These are phyloP conservation scores for Phthorimaea operculella DNA, from an alignment of 1,140 invertebrate species.

Conservation along the genomic window DNA sequence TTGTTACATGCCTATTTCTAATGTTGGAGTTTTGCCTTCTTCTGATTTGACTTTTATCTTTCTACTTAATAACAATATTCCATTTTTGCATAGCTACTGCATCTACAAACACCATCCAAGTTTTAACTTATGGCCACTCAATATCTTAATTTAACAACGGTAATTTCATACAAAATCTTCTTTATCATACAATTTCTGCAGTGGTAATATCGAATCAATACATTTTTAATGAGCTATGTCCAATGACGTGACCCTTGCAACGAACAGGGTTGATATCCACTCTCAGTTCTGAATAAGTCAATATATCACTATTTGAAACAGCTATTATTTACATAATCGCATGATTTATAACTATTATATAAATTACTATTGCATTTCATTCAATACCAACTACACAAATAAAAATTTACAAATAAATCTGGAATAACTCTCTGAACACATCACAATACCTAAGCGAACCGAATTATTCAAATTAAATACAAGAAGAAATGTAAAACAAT, in stretches of 20 bases:
- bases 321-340: conserved; percentile 56
- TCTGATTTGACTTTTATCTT: no score
- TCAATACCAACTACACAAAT: conserved; percentile 56
- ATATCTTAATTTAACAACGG: conserved; percentile 58
- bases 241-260: conserved; percentile 34
- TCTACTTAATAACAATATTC: no score
- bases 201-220: conserved; percentile 27
- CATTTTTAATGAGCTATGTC: conserved; percentile 23
- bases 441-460: conserved; percentile 61
- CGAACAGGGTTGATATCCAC: conserved; percentile 26
- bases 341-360: conserved; percentile 57
- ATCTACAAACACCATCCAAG: conserved; percentile 34
- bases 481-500: conserved; percentile 42
- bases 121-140: conserved; percentile 58
- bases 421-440: conserved; percentile 55
- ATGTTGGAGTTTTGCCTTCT: no score
- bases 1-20: no score
- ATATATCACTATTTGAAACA: conserved; percentile 37
- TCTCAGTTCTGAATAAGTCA: conserved; percentile 33
- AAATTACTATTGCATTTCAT: conserved; percentile 66
- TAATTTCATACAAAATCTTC: conserved; percentile 41
- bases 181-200: conserved; percentile 30
- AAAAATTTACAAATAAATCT: conserved; percentile 57
- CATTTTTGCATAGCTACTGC: no score
- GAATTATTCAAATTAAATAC: conserved; percentile 54